A percentile compares a stretch with the other conserved stretches of the same genome.
Conservation (phyloP, 1,140 invertebrate genomes). For the Thaumatotibia leucotreta region DNA sequence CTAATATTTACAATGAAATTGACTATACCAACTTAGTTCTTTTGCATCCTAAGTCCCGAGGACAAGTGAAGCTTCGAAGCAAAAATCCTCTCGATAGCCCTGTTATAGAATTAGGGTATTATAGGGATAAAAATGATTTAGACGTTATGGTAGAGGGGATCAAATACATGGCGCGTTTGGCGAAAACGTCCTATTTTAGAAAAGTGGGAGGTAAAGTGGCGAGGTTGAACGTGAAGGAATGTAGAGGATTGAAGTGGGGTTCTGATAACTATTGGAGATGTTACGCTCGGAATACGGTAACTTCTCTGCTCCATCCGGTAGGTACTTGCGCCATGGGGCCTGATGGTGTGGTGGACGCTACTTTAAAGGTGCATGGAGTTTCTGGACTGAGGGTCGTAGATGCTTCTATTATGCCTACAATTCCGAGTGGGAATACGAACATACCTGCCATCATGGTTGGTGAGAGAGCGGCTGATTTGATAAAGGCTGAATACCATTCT, state of each 20-base stretch:
- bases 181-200: constrained; percentile 19
- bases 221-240: not conserved
- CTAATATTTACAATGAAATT: constrained; percentile 77
- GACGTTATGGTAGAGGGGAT: constrained; percentile 57
- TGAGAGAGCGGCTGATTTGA: constrained; percentile 79
- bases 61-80: constrained; percentile 73
- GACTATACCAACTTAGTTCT: constrained; percentile 46
- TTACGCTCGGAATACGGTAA: constrained; percentile 76
- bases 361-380: constrained; percentile 83
- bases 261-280: constrained; percentile 81
- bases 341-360: constrained; percentile 83
- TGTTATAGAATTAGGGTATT: constrained; percentile 80
- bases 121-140: constrained; percentile 71
- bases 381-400: constrained; percentile 79
- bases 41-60: constrained; percentile 79
- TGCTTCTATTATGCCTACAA: constrained; percentile 28
- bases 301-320: constrained; percentile 79
- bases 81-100: constrained; percentile 80
- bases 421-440: constrained; percentile 25
- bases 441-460: constrained; percentile 77
- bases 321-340: constrained; percentile 83
- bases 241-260: constrained; percentile 62
- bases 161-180: constrained; percentile 45
- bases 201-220: not conserved
- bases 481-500: constrained; percentile 39